phyloP scores from a whole-genome alignment of 1,140 invertebrate genomes.

The Eciton burchellii region DNA sequence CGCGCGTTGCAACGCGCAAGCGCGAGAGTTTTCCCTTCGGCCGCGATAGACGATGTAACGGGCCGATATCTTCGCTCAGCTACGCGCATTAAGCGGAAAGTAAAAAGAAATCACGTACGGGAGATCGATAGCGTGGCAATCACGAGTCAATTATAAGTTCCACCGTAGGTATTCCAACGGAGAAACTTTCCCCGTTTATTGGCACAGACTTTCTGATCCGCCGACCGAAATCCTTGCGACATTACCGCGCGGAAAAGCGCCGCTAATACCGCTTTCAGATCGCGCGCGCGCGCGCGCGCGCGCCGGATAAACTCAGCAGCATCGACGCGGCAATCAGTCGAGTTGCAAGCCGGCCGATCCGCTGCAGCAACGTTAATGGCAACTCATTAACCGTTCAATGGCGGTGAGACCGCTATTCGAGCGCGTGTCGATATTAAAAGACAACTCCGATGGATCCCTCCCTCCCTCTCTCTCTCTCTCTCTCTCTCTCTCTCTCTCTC shows the following conservation, averaged over 20 bases:
- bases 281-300: not conserved
- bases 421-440: constrained; percentile 56
- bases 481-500: not conserved
- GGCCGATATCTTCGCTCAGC: not conserved
- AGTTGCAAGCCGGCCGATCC: constrained; percentile 19
- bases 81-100: not conserved
- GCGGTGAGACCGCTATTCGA: constrained; percentile 27
- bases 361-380: constrained; percentile 29
- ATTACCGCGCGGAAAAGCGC: constrained; percentile 13
- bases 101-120: not conserved
- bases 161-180: constrained; percentile 10
- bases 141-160: constrained; percentile 7
- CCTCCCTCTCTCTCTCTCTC: constrained; percentile 7
- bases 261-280: constrained; percentile 15
- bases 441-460: constrained; percentile 34
- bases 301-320: not conserved
- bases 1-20: too few species aligned
- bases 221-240: constrained; percentile 6
- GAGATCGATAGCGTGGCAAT: not conserved
- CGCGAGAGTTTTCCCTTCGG: too few species aligned
- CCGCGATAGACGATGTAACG: too few species aligned
- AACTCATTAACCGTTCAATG: constrained; percentile 46
- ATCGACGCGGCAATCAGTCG: constrained; percentile 32
- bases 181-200: constrained; percentile 21
- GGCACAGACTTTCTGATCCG: not conserved